These are phyloP conservation scores for Phoenicopterus ruber DNA, from an alignment of 2,113 vertebrate genomes.

Conservation along the genomic window DNA sequence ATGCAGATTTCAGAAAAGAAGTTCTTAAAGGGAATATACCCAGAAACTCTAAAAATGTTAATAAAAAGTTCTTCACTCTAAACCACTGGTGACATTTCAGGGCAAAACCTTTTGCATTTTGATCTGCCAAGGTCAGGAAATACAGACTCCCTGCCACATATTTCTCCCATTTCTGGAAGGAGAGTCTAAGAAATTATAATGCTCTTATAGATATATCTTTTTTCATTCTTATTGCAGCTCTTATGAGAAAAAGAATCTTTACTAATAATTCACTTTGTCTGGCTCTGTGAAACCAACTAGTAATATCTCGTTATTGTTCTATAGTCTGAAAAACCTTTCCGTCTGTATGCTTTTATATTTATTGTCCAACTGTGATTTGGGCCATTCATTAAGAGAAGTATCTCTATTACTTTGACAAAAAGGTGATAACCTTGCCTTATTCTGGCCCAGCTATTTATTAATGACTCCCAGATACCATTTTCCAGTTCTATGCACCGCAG, in stretches of 20 bases:
- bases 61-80: slow-evolving; percentile 30
- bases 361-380: background rate
- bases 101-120: slow-evolving; percentile 52
- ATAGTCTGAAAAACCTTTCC: slow-evolving; percentile 6
- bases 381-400: slow-evolving; percentile 52
- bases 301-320: slow-evolving; percentile 11
- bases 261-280: slow-evolving; percentile 35
- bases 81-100: slow-evolving; percentile 17
- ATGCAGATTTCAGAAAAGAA: slow-evolving; percentile 22
- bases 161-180: slow-evolving; percentile 19
- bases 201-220: background rate
- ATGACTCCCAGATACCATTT: slow-evolving; percentile 52
- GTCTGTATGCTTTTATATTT: slow-evolving; percentile 30
- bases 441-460: slow-evolving; percentile 39
- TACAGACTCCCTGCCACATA: background rate
- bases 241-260: slow-evolving; percentile 33
- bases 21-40: slow-evolving; percentile 36
- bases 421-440: slow-evolving; percentile 48
- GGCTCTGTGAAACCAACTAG: background rate
- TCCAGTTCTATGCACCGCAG: slow-evolving; percentile 7
- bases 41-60: slow-evolving; percentile 55
- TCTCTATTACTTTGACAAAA: slow-evolving; percentile 55
- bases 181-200: slow-evolving; percentile 22
- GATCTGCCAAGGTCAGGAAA: slow-evolving; percentile 34
- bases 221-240: background rate